Percentiles rank a stretch among this genome's conserved stretches.
phyloP scores from a whole-genome alignment of 2,888 invertebrate species.

The Lacanobia wlatinum region DNA sequence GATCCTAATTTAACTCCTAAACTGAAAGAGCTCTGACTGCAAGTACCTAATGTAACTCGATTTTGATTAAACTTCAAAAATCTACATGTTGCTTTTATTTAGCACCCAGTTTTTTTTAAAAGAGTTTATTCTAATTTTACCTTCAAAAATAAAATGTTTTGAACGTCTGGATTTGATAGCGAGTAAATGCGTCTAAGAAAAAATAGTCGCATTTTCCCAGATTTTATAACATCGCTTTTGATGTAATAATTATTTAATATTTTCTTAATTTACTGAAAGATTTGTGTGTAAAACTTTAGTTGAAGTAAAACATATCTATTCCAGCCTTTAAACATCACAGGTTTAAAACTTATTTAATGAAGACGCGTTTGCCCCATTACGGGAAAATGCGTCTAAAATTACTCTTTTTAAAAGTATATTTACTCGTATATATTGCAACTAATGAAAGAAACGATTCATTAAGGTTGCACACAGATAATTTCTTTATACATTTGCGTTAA shows the following conservation, averaged over 20 bases:
- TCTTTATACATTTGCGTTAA: too few relatives aligned
- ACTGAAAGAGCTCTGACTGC: too few relatives aligned
- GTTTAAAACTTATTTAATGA: constrained; percentile 16
- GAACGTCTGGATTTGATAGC: background rate
- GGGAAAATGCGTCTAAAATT: constrained; percentile 14
- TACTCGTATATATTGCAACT: background rate
- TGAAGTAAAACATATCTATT: constrained; percentile 8
- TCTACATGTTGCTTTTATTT: background rate
- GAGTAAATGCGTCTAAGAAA: constrained; percentile 1
- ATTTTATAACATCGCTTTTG: background rate
- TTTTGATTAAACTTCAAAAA: constrained; percentile 3
- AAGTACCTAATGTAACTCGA: background rate
- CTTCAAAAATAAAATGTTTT: background rate
- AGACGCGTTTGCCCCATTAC: constrained; percentile 5
- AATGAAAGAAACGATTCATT: background rate
- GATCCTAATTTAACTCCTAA: too few relatives aligned
- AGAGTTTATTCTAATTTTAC: too few relatives aligned
- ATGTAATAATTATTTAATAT: constrained; percentile 4
- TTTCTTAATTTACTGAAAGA: constrained; percentile 5
- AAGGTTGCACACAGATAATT: too few relatives aligned
- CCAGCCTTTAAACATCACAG: constrained; percentile 20
- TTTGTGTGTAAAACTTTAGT: constrained; percentile 15
- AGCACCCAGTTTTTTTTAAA: background rate
- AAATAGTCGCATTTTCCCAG: constrained; percentile 1
- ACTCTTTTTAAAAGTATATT: background rate